Conservation (phyloP, 2,113 vertebrate species). For the Pachypanchax playfairii region DNA sequence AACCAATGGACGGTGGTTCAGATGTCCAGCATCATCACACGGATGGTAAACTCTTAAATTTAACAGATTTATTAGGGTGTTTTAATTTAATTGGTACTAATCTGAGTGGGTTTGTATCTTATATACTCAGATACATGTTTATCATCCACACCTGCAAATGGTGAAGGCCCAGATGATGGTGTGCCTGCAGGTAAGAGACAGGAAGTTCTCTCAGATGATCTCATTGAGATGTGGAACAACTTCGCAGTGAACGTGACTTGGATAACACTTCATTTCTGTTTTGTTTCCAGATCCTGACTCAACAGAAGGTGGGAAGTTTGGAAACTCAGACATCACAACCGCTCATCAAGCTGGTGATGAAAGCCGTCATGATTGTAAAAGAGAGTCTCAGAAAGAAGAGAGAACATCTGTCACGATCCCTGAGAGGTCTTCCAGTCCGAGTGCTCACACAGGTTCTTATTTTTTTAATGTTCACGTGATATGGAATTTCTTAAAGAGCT, state of each 20-base stretch:
- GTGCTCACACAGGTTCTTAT: background rate
- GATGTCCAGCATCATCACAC: background rate
- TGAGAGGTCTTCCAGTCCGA: background rate
- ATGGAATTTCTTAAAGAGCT: background rate
- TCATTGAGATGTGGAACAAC: too few species aligned
- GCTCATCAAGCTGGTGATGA: background rate
- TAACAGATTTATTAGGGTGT: background rate
- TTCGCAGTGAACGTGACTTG: too few species aligned
- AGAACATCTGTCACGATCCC: background rate
- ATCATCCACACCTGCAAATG: constrained; percentile 2
- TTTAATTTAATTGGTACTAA: background rate
- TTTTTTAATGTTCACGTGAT: background rate
- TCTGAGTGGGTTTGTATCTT: background rate
- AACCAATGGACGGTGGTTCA: background rate
- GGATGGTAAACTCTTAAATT: constrained; percentile 22
- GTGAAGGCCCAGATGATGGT: accelerated
- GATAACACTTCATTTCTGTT: background rate
- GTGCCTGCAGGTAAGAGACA: background rate
- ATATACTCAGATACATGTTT: background rate
- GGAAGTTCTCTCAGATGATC: too few species aligned
- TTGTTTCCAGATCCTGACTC: background rate
- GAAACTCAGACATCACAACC: background rate
- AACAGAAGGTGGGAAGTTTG: background rate
- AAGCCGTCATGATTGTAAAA: background rate
- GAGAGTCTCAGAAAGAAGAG: background rate